phyloP scores from a whole-genome alignment of 2,888 invertebrate genomes.

The Erebia palarica region DNA sequence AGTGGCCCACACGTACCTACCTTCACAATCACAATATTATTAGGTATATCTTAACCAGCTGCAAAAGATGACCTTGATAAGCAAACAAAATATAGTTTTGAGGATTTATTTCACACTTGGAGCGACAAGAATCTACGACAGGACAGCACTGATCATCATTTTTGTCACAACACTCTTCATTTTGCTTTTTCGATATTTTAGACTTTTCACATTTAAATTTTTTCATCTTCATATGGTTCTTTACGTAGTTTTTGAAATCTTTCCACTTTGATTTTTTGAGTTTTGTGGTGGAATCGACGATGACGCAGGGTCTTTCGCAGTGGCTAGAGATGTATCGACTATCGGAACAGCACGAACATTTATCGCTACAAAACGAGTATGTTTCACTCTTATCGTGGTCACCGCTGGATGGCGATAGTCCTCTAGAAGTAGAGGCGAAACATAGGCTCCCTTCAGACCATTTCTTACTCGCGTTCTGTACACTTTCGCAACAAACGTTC shows the following conservation, averaged over 20 bases:
- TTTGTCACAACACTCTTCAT: constrained; percentile 29
- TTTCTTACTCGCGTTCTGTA: constrained; percentile 43
- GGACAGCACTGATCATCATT: constrained; percentile 21
- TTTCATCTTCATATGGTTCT: constrained; percentile 47
- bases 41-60: too few species aligned
- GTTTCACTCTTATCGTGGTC: constrained; percentile 52
- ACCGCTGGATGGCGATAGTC: constrained; percentile 56
- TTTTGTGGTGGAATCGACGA: constrained; percentile 56
- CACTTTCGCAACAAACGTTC: constrained; percentile 39
- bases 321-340: constrained; percentile 44
- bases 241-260: constrained; percentile 53
- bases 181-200: constrained; percentile 37
- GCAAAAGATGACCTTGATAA: neutral
- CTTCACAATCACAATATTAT: neutral
- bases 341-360: constrained; percentile 54
- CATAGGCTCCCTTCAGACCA: constrained; percentile 49
- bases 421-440: constrained; percentile 63
- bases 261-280: constrained; percentile 60
- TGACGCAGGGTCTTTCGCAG: constrained; percentile 55
- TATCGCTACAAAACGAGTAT: constrained; percentile 48
- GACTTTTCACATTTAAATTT: constrained; percentile 31
- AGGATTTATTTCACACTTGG: constrained; percentile 11
- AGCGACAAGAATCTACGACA: constrained; percentile 2
- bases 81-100: neutral
- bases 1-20: neutral